Evolutionary conservation across 2,888 invertebrate genomes (phyloP).

Genomic region (Drosophila paramelanica): DNA sequence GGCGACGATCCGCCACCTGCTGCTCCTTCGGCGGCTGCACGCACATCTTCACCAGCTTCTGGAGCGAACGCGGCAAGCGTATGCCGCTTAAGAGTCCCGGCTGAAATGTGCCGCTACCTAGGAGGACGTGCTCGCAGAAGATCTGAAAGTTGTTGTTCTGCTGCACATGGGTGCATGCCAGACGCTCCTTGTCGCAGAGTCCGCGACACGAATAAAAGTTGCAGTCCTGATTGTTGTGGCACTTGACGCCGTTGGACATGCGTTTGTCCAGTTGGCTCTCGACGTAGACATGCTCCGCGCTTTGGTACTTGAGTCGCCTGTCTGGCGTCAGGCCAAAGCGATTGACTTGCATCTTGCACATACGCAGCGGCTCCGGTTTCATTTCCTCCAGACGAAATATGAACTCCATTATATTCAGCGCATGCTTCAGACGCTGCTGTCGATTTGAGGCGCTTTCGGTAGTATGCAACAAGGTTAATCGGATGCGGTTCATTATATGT

Average conservation of each 20-base stretch:
- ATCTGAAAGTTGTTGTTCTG: slow-evolving; percentile 84
- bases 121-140: slow-evolving; percentile 81
- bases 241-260: slow-evolving; percentile 78
- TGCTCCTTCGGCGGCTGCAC: slow-evolving; percentile 78
- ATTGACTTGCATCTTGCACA: slow-evolving; percentile 82
- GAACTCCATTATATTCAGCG: slow-evolving; percentile 83
- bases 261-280: slow-evolving; percentile 83
- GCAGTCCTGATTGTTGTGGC: slow-evolving; percentile 79
- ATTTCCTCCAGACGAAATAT: slow-evolving; percentile 83
- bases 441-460: slow-evolving; percentile 77
- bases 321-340: slow-evolving; percentile 83
- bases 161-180: slow-evolving; percentile 79
- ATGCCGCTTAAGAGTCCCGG: slow-evolving; percentile 81
- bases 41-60: slow-evolving; percentile 79
- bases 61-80: slow-evolving; percentile 74
- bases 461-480: background rate
- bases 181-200: slow-evolving; percentile 76
- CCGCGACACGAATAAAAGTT: slow-evolving; percentile 80
- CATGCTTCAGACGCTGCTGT: slow-evolving; percentile 81
- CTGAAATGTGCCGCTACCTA: slow-evolving; percentile 80
- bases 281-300: slow-evolving; percentile 80
- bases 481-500: too few relatives aligned
- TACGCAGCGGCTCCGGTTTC: slow-evolving; percentile 83
- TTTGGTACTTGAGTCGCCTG: slow-evolving; percentile 81
- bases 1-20: slow-evolving; percentile 70